Conservation (phyloP, 1,140 invertebrate genomes). For the Drosophila quadrilineata region DNA sequence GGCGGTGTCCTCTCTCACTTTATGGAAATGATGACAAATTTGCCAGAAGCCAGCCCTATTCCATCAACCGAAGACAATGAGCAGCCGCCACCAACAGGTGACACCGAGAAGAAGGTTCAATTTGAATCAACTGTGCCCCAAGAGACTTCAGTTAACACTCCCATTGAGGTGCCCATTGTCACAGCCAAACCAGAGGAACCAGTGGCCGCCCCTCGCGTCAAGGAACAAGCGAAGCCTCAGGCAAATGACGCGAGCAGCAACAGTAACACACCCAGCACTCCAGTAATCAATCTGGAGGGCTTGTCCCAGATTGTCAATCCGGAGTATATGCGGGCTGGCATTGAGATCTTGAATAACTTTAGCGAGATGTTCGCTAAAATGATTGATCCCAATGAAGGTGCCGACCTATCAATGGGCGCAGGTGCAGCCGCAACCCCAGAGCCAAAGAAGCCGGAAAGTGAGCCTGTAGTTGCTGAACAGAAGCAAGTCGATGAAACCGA, state of each 20-base stretch:
- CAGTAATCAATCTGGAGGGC: conserved; percentile 58
- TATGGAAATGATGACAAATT: conserved; percentile 70
- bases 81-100: conserved; percentile 7
- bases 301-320: conserved; percentile 66
- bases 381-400: conserved; percentile 64
- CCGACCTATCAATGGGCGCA: conserved; percentile 21
- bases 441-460: conserved; percentile 14
- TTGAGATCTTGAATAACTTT: conserved; percentile 75
- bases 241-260: neutral
- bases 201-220: conserved; percentile 30
- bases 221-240: conserved; percentile 19
- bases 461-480: neutral
- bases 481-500: neutral
- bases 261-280: conserved; percentile 34
- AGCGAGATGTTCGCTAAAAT: conserved; percentile 79
- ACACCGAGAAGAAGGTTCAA: neutral
- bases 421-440: conserved; percentile 2
- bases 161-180: neutral
- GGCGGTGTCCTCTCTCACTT: conserved; percentile 63
- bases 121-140: conserved; percentile 3
- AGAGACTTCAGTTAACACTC: conserved; percentile 8
- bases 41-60: conserved; percentile 53
- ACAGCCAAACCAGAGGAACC: conserved; percentile 26
- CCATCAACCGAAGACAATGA: neutral
- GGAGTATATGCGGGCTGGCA: conserved; percentile 68